These are phyloP conservation scores for Mesoligia furuncula DNA, from an alignment of 2,888 invertebrate species.

Conservation along the genomic window DNA sequence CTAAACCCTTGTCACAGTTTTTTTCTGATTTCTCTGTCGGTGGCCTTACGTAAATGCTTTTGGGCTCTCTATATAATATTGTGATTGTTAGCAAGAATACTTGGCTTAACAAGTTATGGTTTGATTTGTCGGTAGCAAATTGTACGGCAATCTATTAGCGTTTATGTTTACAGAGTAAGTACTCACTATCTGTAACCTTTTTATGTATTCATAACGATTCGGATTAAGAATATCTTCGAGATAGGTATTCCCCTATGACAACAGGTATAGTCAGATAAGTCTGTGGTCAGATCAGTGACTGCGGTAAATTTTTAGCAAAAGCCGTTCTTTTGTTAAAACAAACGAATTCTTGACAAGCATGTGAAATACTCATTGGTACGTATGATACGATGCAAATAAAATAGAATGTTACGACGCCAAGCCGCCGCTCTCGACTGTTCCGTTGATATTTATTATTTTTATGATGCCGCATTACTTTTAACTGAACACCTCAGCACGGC, in stretches of 20 bases:
- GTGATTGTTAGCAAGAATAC: constrained; percentile 2
- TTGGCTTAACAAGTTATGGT: constrained; percentile 10
- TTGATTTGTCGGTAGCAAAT: not conserved
- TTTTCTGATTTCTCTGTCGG: constrained; percentile 57
- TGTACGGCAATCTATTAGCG: not conserved
- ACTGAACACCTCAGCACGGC: constrained; percentile 7
- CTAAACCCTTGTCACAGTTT: constrained; percentile 68
- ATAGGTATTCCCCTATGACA: not conserved
- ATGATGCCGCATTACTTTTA: constrained; percentile 13
- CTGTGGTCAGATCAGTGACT: not conserved
- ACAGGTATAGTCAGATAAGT: too few species aligned
- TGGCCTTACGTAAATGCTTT: constrained; percentile 28
- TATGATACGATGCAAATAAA: constrained; percentile 28
- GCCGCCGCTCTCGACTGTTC: not conserved
- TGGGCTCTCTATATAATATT: constrained; percentile 23
- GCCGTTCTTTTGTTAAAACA: not conserved
- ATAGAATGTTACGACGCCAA: not conserved
- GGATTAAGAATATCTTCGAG: not conserved
- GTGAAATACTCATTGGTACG: constrained; percentile 17
- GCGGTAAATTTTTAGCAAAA: not conserved
- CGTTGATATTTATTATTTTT: constrained; percentile 20
- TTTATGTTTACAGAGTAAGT: constrained; percentile 5
- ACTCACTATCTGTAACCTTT: not conserved
- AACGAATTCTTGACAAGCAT: not conserved
- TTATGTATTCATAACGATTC: not conserved